Conservation (phyloP, 2,797 vertebrate species). For the Rhyacichthys aspro region DNA sequence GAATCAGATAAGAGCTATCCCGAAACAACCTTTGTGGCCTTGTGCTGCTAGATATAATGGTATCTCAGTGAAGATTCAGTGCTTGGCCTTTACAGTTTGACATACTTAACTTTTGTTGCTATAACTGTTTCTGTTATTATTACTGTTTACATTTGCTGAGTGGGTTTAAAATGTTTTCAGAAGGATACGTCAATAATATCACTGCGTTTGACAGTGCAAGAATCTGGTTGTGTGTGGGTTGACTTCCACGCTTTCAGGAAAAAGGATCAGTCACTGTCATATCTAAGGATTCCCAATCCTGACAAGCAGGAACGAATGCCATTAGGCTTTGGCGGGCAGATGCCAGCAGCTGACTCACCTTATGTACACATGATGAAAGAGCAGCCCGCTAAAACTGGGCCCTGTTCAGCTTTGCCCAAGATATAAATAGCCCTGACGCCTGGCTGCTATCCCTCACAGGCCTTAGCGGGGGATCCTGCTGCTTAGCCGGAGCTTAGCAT, state of each 20-base stretch:
- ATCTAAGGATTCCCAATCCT: conserved; percentile 50
- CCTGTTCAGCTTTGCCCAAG: conserved; percentile 44
- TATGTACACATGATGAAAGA: conserved; percentile 58
- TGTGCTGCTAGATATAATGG: neutral
- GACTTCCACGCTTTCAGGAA: conserved; percentile 25
- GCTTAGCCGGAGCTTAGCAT: conserved; percentile 69
- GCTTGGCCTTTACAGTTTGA: neutral
- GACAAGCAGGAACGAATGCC: conserved; percentile 31
- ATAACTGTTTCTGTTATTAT: conserved; percentile 7
- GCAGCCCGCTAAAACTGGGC: conserved; percentile 51
- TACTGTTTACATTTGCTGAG: neutral
- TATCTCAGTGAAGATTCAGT: neutral
- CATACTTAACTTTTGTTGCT: neutral
- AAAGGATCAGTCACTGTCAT: conserved; percentile 42
- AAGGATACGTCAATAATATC: conserved; percentile 2
- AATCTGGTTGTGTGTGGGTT: conserved; percentile 1
- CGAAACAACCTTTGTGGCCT: conserved; percentile 24
- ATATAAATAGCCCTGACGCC: conserved; percentile 73
- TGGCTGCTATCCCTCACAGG: conserved; percentile 61
- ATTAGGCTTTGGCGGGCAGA: conserved; percentile 42
- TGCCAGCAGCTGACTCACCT: conserved; percentile 61
- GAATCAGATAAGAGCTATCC: conserved; percentile 20
- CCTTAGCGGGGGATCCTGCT: conserved; percentile 63
- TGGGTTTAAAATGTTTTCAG: conserved; percentile 4
- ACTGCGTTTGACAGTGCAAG: conserved; percentile 16